A percentile compares a stretch with the other conserved stretches of the same genome.
These are phyloP conservation scores for Eleutherodactylus coqui DNA, from an alignment of 2,797 vertebrate species.

Conservation along the genomic window DNA sequence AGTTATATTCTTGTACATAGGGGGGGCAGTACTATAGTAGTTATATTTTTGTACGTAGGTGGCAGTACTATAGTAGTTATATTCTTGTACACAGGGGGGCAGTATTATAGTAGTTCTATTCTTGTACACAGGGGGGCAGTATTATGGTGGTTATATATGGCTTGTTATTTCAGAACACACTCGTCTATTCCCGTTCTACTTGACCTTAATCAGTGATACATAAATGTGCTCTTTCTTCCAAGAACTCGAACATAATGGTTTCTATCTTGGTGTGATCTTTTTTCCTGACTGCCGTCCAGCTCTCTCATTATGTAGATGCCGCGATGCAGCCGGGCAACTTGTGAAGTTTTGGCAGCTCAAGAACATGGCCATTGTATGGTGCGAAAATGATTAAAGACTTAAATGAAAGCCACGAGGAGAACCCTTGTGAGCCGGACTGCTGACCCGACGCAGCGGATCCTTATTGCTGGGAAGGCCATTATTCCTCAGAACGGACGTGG, in stretches of 20 bases:
- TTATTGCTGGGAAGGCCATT: not conserved
- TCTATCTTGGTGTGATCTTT: slow-evolving; percentile 13
- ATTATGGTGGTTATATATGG: not conserved
- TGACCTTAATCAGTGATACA: not conserved
- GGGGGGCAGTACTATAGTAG: slow-evolving; percentile 4
- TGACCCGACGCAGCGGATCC: not conserved
- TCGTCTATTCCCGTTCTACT: not conserved
- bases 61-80: too few relatives aligned
- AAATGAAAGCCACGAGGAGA: not conserved
- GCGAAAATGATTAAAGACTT: slow-evolving; percentile 1
- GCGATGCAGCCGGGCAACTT: not conserved
- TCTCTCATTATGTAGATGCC: slow-evolving; percentile 19
- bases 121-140: not conserved
- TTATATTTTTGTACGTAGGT: slow-evolving; percentile 1
- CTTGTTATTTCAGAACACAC: too few relatives aligned
- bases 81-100: not conserved
- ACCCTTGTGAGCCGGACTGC: not conserved
- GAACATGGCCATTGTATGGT: slow-evolving; percentile 14
- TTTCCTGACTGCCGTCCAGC: not conserved
- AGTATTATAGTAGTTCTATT: not conserved
- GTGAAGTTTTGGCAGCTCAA: slow-evolving; percentile 23
- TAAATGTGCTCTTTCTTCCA: not conserved
- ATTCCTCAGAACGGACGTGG: not conserved
- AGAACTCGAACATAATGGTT: not conserved
- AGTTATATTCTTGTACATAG: slow-evolving; percentile 1